Conservation (phyloP, 2,888 invertebrate species). For the Homarus gammarus region DNA sequence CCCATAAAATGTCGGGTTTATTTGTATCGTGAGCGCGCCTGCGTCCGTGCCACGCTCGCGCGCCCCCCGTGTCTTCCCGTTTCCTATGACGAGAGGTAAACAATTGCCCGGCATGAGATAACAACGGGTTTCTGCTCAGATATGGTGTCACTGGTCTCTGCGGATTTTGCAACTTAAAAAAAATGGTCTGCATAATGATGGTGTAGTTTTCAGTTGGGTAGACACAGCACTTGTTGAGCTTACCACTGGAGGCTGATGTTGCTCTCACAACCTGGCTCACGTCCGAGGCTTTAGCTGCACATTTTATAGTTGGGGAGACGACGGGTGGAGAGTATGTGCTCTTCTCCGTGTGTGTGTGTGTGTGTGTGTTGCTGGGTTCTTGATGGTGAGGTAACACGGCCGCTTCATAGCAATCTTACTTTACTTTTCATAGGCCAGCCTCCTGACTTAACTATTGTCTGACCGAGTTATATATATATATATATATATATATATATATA, state of each 20-base stretch:
- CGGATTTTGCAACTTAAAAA: not conserved
- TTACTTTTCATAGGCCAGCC: not conserved
- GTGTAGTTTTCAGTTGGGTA: not conserved
- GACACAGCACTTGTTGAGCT: no score
- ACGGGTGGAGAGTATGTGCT: no score
- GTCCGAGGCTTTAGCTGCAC: no score
- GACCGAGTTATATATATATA: constrained; percentile 7
- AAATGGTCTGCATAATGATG: not conserved
- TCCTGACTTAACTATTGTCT: not conserved
- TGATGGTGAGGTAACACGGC: not conserved
- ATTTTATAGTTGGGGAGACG: no score
- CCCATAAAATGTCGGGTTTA: constrained; percentile 66
- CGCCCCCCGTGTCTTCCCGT: constrained; percentile 49
- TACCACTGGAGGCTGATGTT: no score
- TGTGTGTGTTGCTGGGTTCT: not conserved
- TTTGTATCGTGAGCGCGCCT: constrained; percentile 55
- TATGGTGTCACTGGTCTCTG: constrained; percentile 25
- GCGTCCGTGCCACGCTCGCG: constrained; percentile 39
- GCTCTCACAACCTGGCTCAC: no score
- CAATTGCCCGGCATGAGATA: constrained; percentile 51
- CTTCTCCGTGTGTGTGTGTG: no score
- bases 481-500: constrained; percentile 49
- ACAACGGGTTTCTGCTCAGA: constrained; percentile 40
- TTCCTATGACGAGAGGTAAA: constrained; percentile 67
- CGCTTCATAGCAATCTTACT: not conserved